A percentile compares a stretch with the other conserved stretches of the same genome.
Evolutionary conservation across 2,888 invertebrate genomes (phyloP).

Genomic region (Nemotelus nigrinus): DNA sequence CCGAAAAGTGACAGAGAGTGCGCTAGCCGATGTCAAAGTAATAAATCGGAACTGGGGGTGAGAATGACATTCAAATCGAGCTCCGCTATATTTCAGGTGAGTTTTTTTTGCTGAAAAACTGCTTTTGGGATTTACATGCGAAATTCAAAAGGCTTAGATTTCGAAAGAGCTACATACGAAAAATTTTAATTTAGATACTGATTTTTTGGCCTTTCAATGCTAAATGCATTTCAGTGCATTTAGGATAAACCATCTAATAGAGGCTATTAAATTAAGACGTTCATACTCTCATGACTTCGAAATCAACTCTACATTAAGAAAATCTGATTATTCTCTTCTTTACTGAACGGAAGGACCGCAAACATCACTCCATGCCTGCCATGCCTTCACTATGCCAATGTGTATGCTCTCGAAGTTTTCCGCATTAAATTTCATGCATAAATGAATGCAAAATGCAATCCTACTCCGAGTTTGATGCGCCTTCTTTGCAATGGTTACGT

Average conservation of each 20-base stretch:
- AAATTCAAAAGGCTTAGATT: too few relatives aligned
- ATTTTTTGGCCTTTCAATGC: too few relatives aligned
- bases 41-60: slow-evolving; percentile 45
- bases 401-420: not conserved
- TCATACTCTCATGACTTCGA: not conserved
- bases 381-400: too few relatives aligned
- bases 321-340: not conserved
- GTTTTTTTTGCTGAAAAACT: slow-evolving; percentile 2
- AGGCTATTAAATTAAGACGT: too few relatives aligned
- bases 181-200: too few relatives aligned
- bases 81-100: slow-evolving; percentile 52
- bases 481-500: slow-evolving; percentile 19
- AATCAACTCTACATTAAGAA: slow-evolving; percentile 1
- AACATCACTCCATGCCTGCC: too few relatives aligned
- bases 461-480: not conserved
- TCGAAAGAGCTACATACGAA: too few relatives aligned
- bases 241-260: too few relatives aligned
- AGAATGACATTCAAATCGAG: slow-evolving; percentile 50
- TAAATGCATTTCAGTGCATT: too few relatives aligned
- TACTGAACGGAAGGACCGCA: too few relatives aligned
- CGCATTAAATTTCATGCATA: slow-evolving; percentile 33
- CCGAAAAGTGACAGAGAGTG: not conserved
- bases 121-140: too few relatives aligned
- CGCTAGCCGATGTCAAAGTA: not conserved
- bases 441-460: slow-evolving; percentile 39